Base-by-base conservation (phyloP, 2,888 invertebrate species). In the Choreutis nemorana region DNA sequence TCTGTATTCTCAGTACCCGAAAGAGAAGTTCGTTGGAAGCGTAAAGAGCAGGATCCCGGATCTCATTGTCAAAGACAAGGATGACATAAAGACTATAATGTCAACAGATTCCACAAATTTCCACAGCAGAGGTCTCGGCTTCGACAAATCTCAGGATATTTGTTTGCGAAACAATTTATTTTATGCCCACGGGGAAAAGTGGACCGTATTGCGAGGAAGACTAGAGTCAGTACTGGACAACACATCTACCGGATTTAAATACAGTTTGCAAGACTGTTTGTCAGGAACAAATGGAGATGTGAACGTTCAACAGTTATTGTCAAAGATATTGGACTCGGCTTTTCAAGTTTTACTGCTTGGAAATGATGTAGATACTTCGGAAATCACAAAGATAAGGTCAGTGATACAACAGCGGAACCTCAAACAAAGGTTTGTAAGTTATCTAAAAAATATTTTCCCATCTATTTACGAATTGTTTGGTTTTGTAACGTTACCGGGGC, bases 161-260 rank as follows among this genome's bases (percentile, higher is more conserved):
- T 77, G 75, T 68, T 60, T 78, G 65, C 66, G 67, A 66, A 70
- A 77, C 72, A 78, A 78, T 71, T 66, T 75, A 58, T 78, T 75
- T 58, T 75, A 75, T 44, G 60, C 70, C 10, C 72, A 77, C 43
- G 73, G 67, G 20, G 75, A 75, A 60, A 77, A 75, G 36, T 75
- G 78, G 72, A 71, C 70, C 41, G 42, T 73, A 48, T 39, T 75
- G 39, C 58, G 70, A 1, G 51, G 55, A 13, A 58, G 61, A 29
- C 57, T 75, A 36, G 73, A 71, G 21, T 55, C 70, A 34, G 42
- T 77, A 40, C 57, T 73, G 54, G 64, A 49, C 27, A 62, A 49
- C 44, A 50, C 67, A 38, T 41, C 55, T 23, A 42, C 45, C 35
- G 54, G 59, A 41, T 53, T 62, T 43, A 60, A 65, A 55, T 63